phyloP scores from a whole-genome alignment of 1,140 invertebrate species.

The Lerema accius region DNA sequence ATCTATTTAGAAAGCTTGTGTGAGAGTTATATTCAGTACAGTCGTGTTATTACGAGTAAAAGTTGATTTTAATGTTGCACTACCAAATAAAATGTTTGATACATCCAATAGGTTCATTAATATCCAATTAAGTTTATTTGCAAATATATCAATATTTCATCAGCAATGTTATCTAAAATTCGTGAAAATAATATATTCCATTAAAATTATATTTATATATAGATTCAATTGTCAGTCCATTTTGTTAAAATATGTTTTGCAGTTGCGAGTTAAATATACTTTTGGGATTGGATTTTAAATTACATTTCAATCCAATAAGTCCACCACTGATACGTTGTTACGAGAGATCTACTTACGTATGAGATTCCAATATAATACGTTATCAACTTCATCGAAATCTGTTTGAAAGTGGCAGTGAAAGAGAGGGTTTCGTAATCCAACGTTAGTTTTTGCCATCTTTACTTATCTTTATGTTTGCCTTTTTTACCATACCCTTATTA shows the following conservation, averaged over 20 bases:
- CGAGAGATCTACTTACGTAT: too few species aligned
- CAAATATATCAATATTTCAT: conserved; percentile 18
- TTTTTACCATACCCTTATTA: too few species aligned
- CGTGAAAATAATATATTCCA: conserved; percentile 7
- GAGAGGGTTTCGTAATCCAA: too few species aligned
- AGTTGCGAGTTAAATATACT: neutral
- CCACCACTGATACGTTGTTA: neutral
- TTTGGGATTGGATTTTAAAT: conserved; percentile 3
- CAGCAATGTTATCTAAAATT: conserved; percentile 19
- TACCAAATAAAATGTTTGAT: neutral
- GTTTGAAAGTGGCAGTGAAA: too few species aligned
- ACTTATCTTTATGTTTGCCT: too few species aligned
- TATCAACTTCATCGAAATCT: too few species aligned
- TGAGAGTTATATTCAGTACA: too few species aligned
- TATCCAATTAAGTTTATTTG: conserved; percentile 16
- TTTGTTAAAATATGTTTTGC: conserved; percentile 1
- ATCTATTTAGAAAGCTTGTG: too few species aligned
- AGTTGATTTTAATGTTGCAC: too few species aligned
- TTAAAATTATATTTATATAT: conserved; percentile 11
- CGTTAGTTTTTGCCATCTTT: too few species aligned
- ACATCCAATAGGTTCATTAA: conserved; percentile 4
- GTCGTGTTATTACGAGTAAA: too few species aligned
- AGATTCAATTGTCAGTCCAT: neutral
- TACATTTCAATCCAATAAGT: neutral
- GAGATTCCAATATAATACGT: too few species aligned